Percentiles rank a stretch among this genome's conserved stretches.
Evolutionary conservation across 2,797 vertebrate genomes (phyloP).

Genomic region (Meriones psammophilus): DNA sequence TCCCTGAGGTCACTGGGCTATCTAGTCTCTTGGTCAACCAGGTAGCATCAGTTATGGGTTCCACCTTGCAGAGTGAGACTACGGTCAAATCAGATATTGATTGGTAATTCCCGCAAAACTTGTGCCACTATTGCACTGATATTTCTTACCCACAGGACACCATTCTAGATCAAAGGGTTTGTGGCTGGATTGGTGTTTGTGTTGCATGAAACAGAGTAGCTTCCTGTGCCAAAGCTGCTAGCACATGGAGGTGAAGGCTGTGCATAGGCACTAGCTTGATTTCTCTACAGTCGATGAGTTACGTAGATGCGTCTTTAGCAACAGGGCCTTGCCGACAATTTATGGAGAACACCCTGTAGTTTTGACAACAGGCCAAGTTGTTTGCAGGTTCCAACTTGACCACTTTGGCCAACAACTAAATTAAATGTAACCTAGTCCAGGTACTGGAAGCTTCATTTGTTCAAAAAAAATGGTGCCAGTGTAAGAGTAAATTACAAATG

Average conservation of each 20-base stretch:
- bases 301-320: not conserved
- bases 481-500: too few species aligned
- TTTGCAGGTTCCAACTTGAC: not conserved
- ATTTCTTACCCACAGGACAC: not conserved
- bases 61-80: not conserved
- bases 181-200: not conserved
- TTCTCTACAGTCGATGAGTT: not conserved
- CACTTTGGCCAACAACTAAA: not conserved
- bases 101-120: not conserved
- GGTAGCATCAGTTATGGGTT: not conserved
- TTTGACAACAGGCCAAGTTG: not conserved
- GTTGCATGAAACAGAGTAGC: not conserved
- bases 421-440: not conserved
- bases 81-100: not conserved
- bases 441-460: not conserved
- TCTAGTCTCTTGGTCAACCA: not conserved
- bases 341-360: not conserved
- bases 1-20: not conserved
- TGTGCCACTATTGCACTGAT: not conserved
- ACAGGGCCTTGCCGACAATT: not conserved
- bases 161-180: not conserved
- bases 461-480: too few species aligned
- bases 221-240: not conserved
- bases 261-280: not conserved
- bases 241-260: not conserved